Evolutionary conservation across 2,888 invertebrate species (phyloP), one percentile per base, ranked within the genome.

Genomic region (Sympetrum striolatum): DNA sequence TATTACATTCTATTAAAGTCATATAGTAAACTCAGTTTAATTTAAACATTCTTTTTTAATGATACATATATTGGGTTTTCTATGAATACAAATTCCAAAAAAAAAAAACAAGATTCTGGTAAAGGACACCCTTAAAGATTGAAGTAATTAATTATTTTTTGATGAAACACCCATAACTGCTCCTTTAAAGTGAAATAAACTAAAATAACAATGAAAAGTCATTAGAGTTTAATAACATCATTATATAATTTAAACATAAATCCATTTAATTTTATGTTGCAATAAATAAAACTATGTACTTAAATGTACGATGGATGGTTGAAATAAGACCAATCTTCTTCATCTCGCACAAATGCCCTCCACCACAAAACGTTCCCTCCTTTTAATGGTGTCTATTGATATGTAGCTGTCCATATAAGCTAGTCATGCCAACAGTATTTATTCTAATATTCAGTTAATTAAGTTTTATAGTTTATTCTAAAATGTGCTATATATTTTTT

Each of bases 311-410:
- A 86, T 60, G 60, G 60, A 53, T 60, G 10, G 35, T 60, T 15
- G 14, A 35, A 37, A 86, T n/a, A 86, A 60, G 58, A 60, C 37
- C 86, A 37, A 58, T 60, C 82, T 82, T 60, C 60, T 86, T 58
- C 53, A 86, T 37, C 86, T 86, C 35, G 86, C 82, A 82, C 82
- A 58, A 48, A 82, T 82, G 48, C 86, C 86, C 60, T 86, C 86
- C 58, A 58, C 58, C 60, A 86, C 35, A 86, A 58, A 86, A 25
- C 60, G 60, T 60, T 86, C 86, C 86, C 86, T 86, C 86, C 86
- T 82, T 60, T 86, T 86, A 86, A 86, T 86, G 86, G 86, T 86
- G 60, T 86, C 86, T 22, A 86, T 86, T 35, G 48, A 64, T n/a
- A 58, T 15, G 15, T 82, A 10, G 5, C 10, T 44, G 10, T 44